Evolutionary conservation across 2,113 vertebrate species (phyloP).

Genomic region (Scartelaos histophorus): DNA sequence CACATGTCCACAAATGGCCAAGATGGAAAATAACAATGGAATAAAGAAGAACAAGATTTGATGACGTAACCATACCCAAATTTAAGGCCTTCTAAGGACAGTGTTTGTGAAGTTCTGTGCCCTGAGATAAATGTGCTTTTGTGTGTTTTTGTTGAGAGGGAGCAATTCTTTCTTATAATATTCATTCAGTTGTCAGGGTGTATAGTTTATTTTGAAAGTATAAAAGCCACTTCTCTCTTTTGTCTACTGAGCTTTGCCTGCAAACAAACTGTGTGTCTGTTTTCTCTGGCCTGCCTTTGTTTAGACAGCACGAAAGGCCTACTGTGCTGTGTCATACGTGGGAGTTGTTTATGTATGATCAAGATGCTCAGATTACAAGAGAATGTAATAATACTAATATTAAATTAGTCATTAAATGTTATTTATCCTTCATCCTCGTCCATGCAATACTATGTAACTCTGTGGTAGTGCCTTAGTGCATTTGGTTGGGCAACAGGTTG

Average conservation of each 20-base stretch:
- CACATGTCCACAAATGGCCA: slow-evolving; percentile 48
- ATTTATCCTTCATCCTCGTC: not conserved
- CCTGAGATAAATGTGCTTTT: slow-evolving; percentile 60
- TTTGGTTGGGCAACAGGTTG: not conserved
- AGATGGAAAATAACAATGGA: slow-evolving; percentile 65
- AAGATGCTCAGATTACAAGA: slow-evolving; percentile 34
- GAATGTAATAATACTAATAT: not conserved
- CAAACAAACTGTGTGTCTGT: slow-evolving; percentile 36
- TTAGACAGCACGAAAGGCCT: slow-evolving; percentile 62
- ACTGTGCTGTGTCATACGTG: slow-evolving; percentile 67
- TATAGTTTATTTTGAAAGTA: not conserved
- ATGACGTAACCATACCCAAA: slow-evolving; percentile 60
- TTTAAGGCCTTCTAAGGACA: slow-evolving; percentile 67
- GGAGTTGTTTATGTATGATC: slow-evolving; percentile 40
- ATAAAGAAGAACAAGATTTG: slow-evolving; percentile 53
- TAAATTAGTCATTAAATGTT: not conserved
- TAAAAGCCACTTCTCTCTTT: not conserved
- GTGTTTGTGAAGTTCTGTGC: slow-evolving; percentile 56
- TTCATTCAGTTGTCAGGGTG: not conserved
- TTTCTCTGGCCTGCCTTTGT: slow-evolving; percentile 62
- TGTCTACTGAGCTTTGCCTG: slow-evolving; percentile 20
- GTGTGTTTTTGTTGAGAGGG: slow-evolving; percentile 50
- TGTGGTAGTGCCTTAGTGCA: not conserved
- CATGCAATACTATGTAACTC: not conserved
- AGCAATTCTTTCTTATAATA: slow-evolving; percentile 3